Base-by-base conservation (phyloP, 1,140 invertebrate species). In the Lutraria rhynchaena region DNA sequence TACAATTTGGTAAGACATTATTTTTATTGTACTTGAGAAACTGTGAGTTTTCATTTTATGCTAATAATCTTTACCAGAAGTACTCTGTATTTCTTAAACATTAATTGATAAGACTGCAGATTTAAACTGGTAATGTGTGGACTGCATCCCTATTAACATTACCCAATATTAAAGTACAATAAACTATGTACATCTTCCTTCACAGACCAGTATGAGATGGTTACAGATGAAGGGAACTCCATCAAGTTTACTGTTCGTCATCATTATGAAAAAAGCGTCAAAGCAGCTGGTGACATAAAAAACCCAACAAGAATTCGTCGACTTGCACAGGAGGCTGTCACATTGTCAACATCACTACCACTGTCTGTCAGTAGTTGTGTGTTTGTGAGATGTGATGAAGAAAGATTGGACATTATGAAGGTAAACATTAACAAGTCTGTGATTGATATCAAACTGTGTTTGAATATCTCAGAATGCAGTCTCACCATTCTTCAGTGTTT, bases 381-480 rank as follows among this genome's bases (percentile, higher is more conserved):
- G 58, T 99, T 99, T 94, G 97, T 99, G 65, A 94, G 98, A 83
- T 98, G 97, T 93, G 98, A 98, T 93, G 95, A 96, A 70, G 97
- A 98, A 91, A 94, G 98, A 85, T 93, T 99, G 58, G 97, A 99
- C 92, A 95, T 99, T 76, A 99, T 98, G 97, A 99, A 98, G 94
- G 96, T 96, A 80, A 33, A 35, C n/a, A n/a, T n/a, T n/a, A n/a
- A n/a, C n/a, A n/a, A n/a, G n/a, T n/a, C n/a, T n/a, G n/a, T n/a
- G n/a, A n/a, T n/a, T n/a, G n/a, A n/a, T n/a, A n/a, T n/a, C n/a
- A n/a, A n/a, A n/a, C n/a, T n/a, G n/a, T n/a, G n/a, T n/a, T n/a
- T n/a, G n/a, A n/a, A n/a, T n/a, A n/a, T n/a, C n/a, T n/a, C n/a
- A n/a, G n/a, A n/a, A n/a, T n/a, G n/a, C n/a, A n/a, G n/a, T n/a